phyloP scores from a whole-genome alignment of 2,888 invertebrate genomes.

The Strigamia maritima region DNA sequence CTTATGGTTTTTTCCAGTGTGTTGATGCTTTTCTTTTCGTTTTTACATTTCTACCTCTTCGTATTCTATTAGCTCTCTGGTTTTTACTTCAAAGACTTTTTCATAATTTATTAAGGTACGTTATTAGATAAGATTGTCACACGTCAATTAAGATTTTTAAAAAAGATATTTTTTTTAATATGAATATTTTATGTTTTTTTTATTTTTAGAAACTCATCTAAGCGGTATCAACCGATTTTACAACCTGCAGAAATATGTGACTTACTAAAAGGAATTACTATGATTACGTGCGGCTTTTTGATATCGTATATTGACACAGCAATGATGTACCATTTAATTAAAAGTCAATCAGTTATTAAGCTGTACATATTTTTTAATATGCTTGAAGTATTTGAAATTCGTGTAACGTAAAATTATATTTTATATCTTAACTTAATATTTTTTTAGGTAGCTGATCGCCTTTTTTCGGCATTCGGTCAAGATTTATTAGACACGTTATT shows the following conservation, averaged over 20 bases:
- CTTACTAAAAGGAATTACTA: constrained; percentile 84
- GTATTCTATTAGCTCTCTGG: constrained; percentile 84
- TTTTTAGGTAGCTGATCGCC: constrained; percentile 72
- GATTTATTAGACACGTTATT: constrained; percentile 96
- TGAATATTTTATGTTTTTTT: constrained; percentile 1
- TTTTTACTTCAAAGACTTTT: constrained; percentile 71
- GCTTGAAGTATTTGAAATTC: constrained; percentile 71
- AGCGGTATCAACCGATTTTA: constrained; percentile 59
- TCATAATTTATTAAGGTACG: constrained; percentile 50
- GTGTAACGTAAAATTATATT: constrained; percentile 33
- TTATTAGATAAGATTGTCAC: not conserved
- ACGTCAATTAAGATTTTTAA: too few species aligned
- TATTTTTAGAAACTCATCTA: not conserved
- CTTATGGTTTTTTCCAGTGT: constrained; percentile 82
- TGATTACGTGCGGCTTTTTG: constrained; percentile 74
- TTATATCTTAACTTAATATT: not conserved
- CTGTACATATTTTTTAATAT: constrained; percentile 99
- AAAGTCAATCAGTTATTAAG: constrained; percentile 96
- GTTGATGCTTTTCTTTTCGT: constrained; percentile 96
- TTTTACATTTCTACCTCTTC: constrained; percentile 92
- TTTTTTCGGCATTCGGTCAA: constrained; percentile 95
- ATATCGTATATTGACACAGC: constrained; percentile 95
- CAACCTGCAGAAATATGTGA: constrained; percentile 94
- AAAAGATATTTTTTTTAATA: not conserved
- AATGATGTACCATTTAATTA: constrained; percentile 87